Conservation (phyloP, 2,888 invertebrate species). For the Lochmaea capreae region DNA sequence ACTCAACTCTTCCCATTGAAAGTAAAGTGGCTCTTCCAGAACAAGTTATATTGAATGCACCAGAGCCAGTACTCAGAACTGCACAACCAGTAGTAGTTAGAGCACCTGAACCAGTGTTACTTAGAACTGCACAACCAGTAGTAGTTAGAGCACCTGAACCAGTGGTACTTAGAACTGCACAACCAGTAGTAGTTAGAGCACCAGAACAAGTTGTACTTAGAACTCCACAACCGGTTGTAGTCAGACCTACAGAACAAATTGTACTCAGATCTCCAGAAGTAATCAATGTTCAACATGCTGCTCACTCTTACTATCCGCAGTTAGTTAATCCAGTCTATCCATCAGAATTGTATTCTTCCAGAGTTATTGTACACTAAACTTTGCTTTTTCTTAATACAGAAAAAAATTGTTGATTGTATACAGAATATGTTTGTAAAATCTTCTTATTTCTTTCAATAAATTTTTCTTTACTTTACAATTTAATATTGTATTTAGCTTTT, state of each 20-base stretch:
- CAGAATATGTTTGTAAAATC: too few species aligned
- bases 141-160: neutral
- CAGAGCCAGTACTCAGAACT: neutral
- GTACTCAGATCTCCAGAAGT: conserved; percentile 40
- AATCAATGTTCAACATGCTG: conserved; percentile 39
- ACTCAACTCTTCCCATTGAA: conserved; percentile 51
- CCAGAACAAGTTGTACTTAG: too few species aligned
- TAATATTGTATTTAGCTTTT: too few species aligned
- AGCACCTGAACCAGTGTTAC: neutral
- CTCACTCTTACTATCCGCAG: neutral
- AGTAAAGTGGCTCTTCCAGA: conserved; percentile 50
- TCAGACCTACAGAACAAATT: conserved; percentile 46
- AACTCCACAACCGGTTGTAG: conserved; percentile 48
- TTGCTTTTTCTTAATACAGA: too few species aligned
- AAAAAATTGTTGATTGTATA: too few species aligned
- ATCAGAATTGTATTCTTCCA: neutral
- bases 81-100: neutral
- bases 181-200: neutral
- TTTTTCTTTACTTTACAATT: too few species aligned
- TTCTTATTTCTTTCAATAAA: too few species aligned
- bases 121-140: neutral
- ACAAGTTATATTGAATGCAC: conserved; percentile 14
- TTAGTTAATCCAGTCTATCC: neutral
- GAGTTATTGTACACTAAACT: neutral
- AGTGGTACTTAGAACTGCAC: neutral